Conservation (phyloP, 2,888 invertebrate genomes). For the Exocentrus adspersus region DNA sequence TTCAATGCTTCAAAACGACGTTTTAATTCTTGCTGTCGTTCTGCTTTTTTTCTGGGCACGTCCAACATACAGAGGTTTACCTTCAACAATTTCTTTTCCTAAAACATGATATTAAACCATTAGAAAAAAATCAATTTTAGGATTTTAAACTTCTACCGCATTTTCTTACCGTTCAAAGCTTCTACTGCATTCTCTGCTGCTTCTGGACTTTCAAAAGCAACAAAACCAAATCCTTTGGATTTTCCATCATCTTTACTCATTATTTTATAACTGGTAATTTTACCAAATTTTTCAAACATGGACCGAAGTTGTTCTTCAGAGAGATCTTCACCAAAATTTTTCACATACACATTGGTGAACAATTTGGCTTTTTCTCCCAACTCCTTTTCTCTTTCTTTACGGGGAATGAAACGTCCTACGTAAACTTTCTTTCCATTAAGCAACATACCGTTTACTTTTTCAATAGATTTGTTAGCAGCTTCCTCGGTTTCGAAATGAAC, state of each 20-base stretch:
- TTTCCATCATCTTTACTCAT: conserved; percentile 94
- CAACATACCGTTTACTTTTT: conserved; percentile 96
- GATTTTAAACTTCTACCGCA: too few relatives aligned
- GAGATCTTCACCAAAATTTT: conserved; percentile 97
- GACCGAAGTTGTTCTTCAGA: conserved; percentile 89
- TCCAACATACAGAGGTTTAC: conserved; percentile 92
- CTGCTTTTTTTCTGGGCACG: conserved; percentile 99
- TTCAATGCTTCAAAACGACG: conserved; percentile 96
- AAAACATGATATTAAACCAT: too few relatives aligned
- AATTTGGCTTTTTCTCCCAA: conserved; percentile 95
- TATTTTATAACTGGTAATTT: conserved; percentile 91
- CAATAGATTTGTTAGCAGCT: conserved; percentile 96
- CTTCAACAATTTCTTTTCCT: conserved; percentile 84
- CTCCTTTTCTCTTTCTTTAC: conserved; percentile 97
- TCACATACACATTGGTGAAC: conserved; percentile 98
- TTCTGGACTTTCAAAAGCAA: conserved; percentile 97
- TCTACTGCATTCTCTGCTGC: conserved; percentile 93
- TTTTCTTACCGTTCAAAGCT: conserved; percentile 77
- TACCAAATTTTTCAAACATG: conserved; percentile 93
- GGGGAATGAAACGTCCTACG: conserved; percentile 97
- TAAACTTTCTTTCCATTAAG: conserved; percentile 98
- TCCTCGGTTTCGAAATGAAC: conserved; percentile 99
- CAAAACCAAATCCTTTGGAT: conserved; percentile 99
- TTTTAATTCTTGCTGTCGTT: conserved; percentile 95
- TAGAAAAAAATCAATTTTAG: too few relatives aligned